A percentile compares a stretch with the other conserved stretches of the same genome.
Conservation (phyloP, 2,797 vertebrate species). For the Enteromius paludinosus region DNA sequence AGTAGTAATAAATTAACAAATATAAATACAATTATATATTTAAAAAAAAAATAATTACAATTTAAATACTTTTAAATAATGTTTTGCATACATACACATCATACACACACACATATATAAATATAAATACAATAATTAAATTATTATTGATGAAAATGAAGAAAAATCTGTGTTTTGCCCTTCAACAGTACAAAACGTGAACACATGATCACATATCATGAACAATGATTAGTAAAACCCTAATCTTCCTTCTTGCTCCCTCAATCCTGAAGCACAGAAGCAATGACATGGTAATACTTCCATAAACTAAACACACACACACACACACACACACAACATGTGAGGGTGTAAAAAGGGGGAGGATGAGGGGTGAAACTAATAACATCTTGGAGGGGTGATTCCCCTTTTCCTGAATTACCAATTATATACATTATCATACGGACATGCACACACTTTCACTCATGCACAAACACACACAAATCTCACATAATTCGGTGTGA, state of each 20-base stretch:
- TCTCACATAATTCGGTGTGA: slow-evolving; percentile 45
- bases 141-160: too few relatives aligned
- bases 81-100: too few relatives aligned
- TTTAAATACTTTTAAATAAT: too few relatives aligned
- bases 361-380: slow-evolving; percentile 10
- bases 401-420: slow-evolving; percentile 16
- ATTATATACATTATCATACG: slow-evolving; percentile 39
- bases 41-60: too few relatives aligned
- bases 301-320: not conserved
- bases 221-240: not conserved
- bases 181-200: too few relatives aligned
- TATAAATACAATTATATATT: too few relatives aligned
- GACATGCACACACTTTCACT: slow-evolving; percentile 11
- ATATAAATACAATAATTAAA: too few relatives aligned
- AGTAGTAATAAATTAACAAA: too few relatives aligned
- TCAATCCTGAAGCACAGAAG: not conserved
- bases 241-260: not conserved
- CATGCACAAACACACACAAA: slow-evolving; percentile 26
- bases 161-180: too few relatives aligned
- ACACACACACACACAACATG: not conserved
- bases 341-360: slow-evolving; percentile 22
- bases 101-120: too few relatives aligned
- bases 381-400: not conserved
- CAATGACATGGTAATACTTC: not conserved
- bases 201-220: not conserved